Percentiles rank a stretch among this genome's conserved stretches.
Conservation (phyloP, 2,113 vertebrate species). For the Brachyhypopomus gauderio region DNA sequence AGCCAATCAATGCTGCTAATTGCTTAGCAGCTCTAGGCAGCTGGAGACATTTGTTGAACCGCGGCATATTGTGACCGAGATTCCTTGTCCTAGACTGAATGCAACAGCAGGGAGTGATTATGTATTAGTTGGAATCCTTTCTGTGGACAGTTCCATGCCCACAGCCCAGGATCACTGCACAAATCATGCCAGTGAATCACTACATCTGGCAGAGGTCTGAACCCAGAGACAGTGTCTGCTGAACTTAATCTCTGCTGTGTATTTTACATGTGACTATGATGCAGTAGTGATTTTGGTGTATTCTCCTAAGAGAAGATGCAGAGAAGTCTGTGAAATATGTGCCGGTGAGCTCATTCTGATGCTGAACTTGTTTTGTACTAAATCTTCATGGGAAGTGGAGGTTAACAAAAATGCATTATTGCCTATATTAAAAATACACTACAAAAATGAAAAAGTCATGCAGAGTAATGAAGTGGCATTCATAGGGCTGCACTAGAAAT, state of each 20-base stretch:
- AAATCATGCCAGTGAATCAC: not conserved
- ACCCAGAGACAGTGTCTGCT: too few species aligned
- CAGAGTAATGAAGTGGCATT: slow-evolving; percentile 20
- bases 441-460: slow-evolving; percentile 6
- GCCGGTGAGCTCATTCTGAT: too few species aligned
- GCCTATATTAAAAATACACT: not conserved
- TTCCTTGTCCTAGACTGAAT: slow-evolving; percentile 8
- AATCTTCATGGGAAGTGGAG: not conserved
- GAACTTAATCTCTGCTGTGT: too few species aligned
- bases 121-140: not conserved
- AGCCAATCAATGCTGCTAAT: slow-evolving; percentile 45
- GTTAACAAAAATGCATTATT: not conserved
- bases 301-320: too few species aligned
- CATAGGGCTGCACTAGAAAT: not conserved
- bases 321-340: too few species aligned
- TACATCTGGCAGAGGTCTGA: too few species aligned
- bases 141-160: not conserved
- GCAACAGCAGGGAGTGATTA: slow-evolving; percentile 27
- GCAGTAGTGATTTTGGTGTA: too few species aligned
- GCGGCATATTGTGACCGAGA: not conserved
- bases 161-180: not conserved
- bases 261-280: too few species aligned
- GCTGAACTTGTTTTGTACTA: not conserved
- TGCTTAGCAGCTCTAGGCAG: slow-evolving; percentile 22
- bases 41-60: slow-evolving; percentile 22